Evolutionary conservation across 1,140 invertebrate genomes (phyloP), one percentile per base, ranked within the genome.

Genomic region (Pteromalus puparum): DNA sequence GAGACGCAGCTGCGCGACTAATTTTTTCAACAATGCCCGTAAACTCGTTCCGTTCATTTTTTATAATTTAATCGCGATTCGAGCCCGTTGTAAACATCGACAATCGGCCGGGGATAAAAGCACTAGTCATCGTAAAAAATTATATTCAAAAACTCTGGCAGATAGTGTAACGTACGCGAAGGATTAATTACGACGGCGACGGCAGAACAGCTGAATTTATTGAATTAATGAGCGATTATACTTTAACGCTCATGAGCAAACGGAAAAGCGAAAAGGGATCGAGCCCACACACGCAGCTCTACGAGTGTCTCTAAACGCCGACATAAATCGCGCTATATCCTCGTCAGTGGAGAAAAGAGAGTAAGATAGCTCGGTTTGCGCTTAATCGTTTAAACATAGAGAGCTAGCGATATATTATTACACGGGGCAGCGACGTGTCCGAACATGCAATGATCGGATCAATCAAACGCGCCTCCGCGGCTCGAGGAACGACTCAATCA

Each of bases 371-470:
- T 61, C 13, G 30, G 30, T 46, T 9, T 9, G 42, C 26, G 70
- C 3, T 48, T 81, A 81, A 81, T 81, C 70, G 81, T 48, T 61
- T 26, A 18, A 75, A 65, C 48, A 81, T 67, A 72, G 28, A 73
- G 38, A 70, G 18, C 53, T 61, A 48, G 12, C 73, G 61, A 79
- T 83, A 83, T 83, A 84, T 84, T 74, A 84, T 84, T 74, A 74
- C 68, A 70, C 67, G 7, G 15, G 72, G 72, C 68, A 76, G 67
- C 34, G 38, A 1, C 48, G 68, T 18, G 68, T 30, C 24, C 53
- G 76, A 79, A 74, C 82, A 46, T 79, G 82, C 68, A 84, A 84
- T 79, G 68, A 84, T 84, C 82, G 75, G 76, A 84, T 84, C 82
- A 84, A 84, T 84, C 82, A 73, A 84, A 48, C 76, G 73, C 61